Base-by-base conservation (phyloP, 2,888 invertebrate species). In the Ochropacha duplaris region DNA sequence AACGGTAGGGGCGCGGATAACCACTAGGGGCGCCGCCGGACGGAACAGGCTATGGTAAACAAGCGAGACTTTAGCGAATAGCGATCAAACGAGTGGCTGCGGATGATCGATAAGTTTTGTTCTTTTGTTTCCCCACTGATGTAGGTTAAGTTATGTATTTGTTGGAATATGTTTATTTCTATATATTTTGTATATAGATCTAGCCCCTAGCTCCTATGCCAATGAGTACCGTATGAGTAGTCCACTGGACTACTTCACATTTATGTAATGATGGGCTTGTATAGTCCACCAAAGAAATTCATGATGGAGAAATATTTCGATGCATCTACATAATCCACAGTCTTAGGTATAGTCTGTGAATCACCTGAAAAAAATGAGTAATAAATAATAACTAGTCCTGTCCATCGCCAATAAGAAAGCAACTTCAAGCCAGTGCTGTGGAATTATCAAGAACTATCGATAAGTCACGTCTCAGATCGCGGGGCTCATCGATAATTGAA, bases 401-500 rank as follows among this genome's bases (percentile, higher is more conserved):
- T 14, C 12, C 14, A 2, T 14, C 34, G 2, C 34, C 14, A 34
- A 14, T 34, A 14, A 12, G 14, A 14, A 14, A 28, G 28, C 9
- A 31, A 12, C 12, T 12, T 31, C 12, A 31, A 31, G 36, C 36
- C 36, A n/a, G 36, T n/a, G 36, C n/a, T 36, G n/a, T n/a, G 36
- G n/a, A 36, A 36, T 36, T 62, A 61, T 62, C 63, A 65, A 72
- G 57, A 57, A 11, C 14, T 12, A 12, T 61, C 59, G 67, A 71
- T 69, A 72, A 63, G 65, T 56, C 63, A 64, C 66, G 70, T 60
- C 22, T 12, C 54, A 14, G 36, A 36, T 36, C 52, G 51, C 55
- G 56, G 56, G 49, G 34, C 55, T 65, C 57, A 49, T 60, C 61
- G 63, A 62, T 67, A 65, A 71, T 66, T 65, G 65, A 72, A 72